Evolutionary conservation across 2,113 vertebrate genomes (phyloP), one percentile per base, ranked within the genome.

Genomic region (Alethe castanea): DNA sequence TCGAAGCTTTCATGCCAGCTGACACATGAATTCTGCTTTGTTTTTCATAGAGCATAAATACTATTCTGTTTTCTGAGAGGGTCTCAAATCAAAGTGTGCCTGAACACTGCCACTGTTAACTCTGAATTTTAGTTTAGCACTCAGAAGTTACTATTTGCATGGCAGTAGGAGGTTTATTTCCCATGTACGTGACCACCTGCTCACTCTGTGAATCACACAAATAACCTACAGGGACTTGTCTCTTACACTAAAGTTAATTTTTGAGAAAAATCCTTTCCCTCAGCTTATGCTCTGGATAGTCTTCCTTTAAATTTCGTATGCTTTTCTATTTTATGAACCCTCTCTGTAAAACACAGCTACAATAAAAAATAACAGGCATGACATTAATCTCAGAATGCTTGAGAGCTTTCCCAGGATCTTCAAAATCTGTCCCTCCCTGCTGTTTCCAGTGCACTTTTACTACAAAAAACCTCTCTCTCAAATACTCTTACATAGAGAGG

Each of bases 151-250:
- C 33, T 56, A 26, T 44, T 54, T 53, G 48, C 57, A 35, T n/a
- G 38, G 77, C n/a, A 87, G n/a, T 29, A 80, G 73, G 47, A 26
- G 20, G 19, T 71, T 73, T 70, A 47, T 52, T 70, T 78, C 38
- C 73, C 35, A 42, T 1, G 0, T 14, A 23, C 0, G 0, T 35
- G 52, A 54, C 25, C 24, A 91, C 9, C 29, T 65, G 25, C 47
- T 65, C 12, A 15, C 57, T 40, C 48, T 76, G 14, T 38, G 42
- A 40, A 31, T 38, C 53, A 81, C 64, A 86, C 12, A 74, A 56
- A 61, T 20, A 47, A 61, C 11, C 44, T 18, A 40, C 11, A 40
- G 40, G 82, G 15, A 44, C 4, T 53, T 20, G 56, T 11, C 14
- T 71, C 67, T 50, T 31, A 69, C 28, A 79, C 24, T 70, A 0